Percentiles rank a stretch among this genome's conserved stretches.
Conservation (phyloP, 2,888 invertebrate species). For the Eurytoma californica region DNA sequence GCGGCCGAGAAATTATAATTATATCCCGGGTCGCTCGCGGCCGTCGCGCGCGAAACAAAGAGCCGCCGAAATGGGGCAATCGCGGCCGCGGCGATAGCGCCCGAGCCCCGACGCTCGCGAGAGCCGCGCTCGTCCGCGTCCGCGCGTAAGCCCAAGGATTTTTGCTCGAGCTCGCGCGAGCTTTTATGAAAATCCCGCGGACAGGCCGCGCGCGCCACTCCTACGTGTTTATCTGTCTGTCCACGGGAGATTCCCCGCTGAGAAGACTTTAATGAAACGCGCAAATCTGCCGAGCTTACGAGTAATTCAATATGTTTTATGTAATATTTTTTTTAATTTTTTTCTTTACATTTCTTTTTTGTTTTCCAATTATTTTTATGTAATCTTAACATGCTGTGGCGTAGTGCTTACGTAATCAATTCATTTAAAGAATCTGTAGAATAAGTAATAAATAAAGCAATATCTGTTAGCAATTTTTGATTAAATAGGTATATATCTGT, state of each 20-base stretch:
- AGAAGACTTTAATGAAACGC: neutral
- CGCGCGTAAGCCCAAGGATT: slow-evolving; percentile 24
- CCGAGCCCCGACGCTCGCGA: neutral
- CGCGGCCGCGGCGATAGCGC: slow-evolving; percentile 17
- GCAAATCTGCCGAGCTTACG: neutral
- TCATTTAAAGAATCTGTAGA: no score
- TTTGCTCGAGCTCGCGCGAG: slow-evolving; percentile 5
- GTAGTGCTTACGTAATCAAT: no score
- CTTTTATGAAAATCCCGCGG: slow-evolving; percentile 44
- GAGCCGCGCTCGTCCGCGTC: no score
- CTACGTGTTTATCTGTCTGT: slow-evolving; percentile 14
- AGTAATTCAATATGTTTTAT: no score
- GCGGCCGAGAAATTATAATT: slow-evolving; percentile 44
- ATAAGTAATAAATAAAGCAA: no score
- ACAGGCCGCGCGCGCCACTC: slow-evolving; percentile 11
- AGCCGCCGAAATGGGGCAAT: slow-evolving; percentile 43
- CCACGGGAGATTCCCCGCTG: neutral
- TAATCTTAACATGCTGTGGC: no score
- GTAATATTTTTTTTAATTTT: neutral
- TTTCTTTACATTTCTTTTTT: no score
- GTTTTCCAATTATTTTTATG: no score
- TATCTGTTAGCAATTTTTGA: no score
- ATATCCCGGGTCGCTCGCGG: neutral
- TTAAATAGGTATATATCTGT: no score
- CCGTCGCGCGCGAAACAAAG: slow-evolving; percentile 4